A percentile compares a stretch with the other conserved stretches of the same genome.
phyloP scores from a whole-genome alignment of 2,888 invertebrate genomes.

The Drosophila pseudotakahashii region DNA sequence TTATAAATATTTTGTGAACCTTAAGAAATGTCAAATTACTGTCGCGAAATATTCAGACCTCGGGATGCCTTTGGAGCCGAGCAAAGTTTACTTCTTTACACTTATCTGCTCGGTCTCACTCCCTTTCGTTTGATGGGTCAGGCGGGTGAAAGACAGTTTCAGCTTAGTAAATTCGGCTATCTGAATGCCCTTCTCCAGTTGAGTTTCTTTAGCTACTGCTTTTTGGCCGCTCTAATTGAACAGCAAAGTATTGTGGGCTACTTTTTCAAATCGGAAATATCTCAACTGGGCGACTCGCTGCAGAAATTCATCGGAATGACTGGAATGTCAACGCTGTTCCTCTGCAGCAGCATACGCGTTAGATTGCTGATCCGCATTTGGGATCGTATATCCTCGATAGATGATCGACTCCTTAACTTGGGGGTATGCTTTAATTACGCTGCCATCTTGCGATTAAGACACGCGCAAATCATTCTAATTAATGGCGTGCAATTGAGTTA shows the following conservation, averaged over 20 bases:
- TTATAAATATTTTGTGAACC: neutral
- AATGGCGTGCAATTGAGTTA: slow-evolving; percentile 72
- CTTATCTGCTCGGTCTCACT: slow-evolving; percentile 81
- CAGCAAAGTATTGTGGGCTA: slow-evolving; percentile 83
- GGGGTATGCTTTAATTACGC: slow-evolving; percentile 81
- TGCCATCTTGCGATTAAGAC: slow-evolving; percentile 73
- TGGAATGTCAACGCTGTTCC: slow-evolving; percentile 80
- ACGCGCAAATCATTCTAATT: slow-evolving; percentile 66
- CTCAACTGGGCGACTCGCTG: slow-evolving; percentile 81
- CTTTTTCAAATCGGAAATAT: slow-evolving; percentile 83
- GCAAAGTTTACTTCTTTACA: slow-evolving; percentile 75
- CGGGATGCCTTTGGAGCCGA: slow-evolving; percentile 81
- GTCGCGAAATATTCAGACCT: slow-evolving; percentile 72
- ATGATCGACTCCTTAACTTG: slow-evolving; percentile 66
- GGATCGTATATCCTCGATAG: slow-evolving; percentile 69
- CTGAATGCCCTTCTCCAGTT: slow-evolving; percentile 77
- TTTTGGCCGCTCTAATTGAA: slow-evolving; percentile 73
- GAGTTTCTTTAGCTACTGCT: slow-evolving; percentile 81
- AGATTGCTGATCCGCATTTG: slow-evolving; percentile 69
- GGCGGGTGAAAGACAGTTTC: slow-evolving; percentile 57
- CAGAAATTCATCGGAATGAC: slow-evolving; percentile 82
- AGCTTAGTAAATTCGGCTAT: slow-evolving; percentile 75
- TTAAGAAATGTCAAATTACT: slow-evolving; percentile 51
- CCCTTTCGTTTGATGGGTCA: slow-evolving; percentile 76
- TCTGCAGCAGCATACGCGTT: slow-evolving; percentile 73